phyloP scores from a whole-genome alignment of 2,888 invertebrate genomes.

The Andrena haemorrhoa region DNA sequence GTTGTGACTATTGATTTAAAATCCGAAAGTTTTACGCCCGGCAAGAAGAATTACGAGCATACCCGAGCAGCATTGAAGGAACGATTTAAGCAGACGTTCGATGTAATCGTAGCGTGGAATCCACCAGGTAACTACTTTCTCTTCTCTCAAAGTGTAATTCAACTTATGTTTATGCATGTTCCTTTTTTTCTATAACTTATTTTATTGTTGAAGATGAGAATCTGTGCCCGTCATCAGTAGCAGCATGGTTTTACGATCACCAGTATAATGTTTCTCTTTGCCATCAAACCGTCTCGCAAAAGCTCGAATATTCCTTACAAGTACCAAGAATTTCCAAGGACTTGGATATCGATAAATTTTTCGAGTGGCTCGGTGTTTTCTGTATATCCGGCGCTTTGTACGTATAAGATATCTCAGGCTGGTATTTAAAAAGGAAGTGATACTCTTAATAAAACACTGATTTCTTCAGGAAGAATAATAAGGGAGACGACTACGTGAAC shows the following conservation, averaged over 20 bases:
- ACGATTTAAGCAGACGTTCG: slow-evolving; percentile 83
- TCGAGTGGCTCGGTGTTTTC: slow-evolving; percentile 87
- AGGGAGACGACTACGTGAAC: slow-evolving; percentile 81
- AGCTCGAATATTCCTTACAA: slow-evolving; percentile 81
- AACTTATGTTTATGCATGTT: slow-evolving; percentile 10
- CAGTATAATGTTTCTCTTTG: slow-evolving; percentile 85
- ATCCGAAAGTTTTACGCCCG: slow-evolving; percentile 84
- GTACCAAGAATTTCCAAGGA: slow-evolving; percentile 83
- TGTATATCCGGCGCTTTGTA: slow-evolving; percentile 84
- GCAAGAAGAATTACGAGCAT: slow-evolving; percentile 85
- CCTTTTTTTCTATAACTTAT: slow-evolving; percentile 6
- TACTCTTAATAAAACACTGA: slow-evolving; percentile 9
- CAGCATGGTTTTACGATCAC: slow-evolving; percentile 86
- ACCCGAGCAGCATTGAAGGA: slow-evolving; percentile 82
- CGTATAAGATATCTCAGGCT: slow-evolving; percentile 53
- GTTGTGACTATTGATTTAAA: slow-evolving; percentile 86
- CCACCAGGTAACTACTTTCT: slow-evolving; percentile 83
- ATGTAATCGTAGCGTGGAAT: slow-evolving; percentile 86
- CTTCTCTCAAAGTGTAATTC: neutral
- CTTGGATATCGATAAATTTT: slow-evolving; percentile 81
- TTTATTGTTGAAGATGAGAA: slow-evolving; percentile 77
- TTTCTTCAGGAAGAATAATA: slow-evolving; percentile 74
- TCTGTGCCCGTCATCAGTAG: slow-evolving; percentile 87
- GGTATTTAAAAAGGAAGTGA: slow-evolving; percentile 22
- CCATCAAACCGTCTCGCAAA: slow-evolving; percentile 81